Evolutionary conservation across 2,797 vertebrate genomes (phyloP).

Genomic region (Takifugu ocellatus): DNA sequence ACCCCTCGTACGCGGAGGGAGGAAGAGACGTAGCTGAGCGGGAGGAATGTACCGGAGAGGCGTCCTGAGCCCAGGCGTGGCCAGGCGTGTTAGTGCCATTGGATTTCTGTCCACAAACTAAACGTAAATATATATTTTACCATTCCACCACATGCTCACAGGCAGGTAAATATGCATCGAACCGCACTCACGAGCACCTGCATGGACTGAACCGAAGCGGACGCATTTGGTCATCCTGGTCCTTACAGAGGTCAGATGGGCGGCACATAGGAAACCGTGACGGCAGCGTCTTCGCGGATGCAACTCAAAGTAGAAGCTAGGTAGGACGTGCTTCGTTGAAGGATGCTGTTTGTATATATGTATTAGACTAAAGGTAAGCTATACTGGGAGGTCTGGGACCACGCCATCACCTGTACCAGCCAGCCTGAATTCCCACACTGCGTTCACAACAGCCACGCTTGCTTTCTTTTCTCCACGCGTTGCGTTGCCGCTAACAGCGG

Average conservation of each 20-base stretch:
- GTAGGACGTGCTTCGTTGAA: slow-evolving; percentile 79
- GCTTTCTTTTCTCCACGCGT: background rate
- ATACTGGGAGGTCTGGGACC: slow-evolving; percentile 69
- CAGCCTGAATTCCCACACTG: slow-evolving; percentile 17
- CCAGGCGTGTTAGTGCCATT: slow-evolving; percentile 45
- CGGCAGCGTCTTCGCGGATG: slow-evolving; percentile 80
- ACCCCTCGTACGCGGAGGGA: slow-evolving; percentile 36
- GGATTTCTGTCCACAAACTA: slow-evolving; percentile 52
- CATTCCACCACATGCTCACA: slow-evolving; percentile 46
- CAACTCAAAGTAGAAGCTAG: slow-evolving; percentile 83
- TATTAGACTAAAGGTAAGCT: slow-evolving; percentile 71
- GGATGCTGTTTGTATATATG: slow-evolving; percentile 77
- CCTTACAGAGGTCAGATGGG: slow-evolving; percentile 58
- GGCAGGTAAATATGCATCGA: slow-evolving; percentile 51
- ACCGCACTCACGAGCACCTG: slow-evolving; percentile 58
- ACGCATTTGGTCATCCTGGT: slow-evolving; percentile 60
- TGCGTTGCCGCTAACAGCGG: slow-evolving; percentile 10
- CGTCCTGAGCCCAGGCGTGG: slow-evolving; percentile 8
- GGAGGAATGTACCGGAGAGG: slow-evolving; percentile 58
- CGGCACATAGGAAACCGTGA: slow-evolving; percentile 76
- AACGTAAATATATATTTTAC: slow-evolving; percentile 64
- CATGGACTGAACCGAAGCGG: slow-evolving; percentile 72
- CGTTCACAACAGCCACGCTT: slow-evolving; percentile 11
- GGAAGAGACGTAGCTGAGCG: slow-evolving; percentile 59
- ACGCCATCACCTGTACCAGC: slow-evolving; percentile 37